Evolutionary conservation across 2,113 vertebrate genomes (phyloP).

Genomic region (Mystacornis crossleyi): DNA sequence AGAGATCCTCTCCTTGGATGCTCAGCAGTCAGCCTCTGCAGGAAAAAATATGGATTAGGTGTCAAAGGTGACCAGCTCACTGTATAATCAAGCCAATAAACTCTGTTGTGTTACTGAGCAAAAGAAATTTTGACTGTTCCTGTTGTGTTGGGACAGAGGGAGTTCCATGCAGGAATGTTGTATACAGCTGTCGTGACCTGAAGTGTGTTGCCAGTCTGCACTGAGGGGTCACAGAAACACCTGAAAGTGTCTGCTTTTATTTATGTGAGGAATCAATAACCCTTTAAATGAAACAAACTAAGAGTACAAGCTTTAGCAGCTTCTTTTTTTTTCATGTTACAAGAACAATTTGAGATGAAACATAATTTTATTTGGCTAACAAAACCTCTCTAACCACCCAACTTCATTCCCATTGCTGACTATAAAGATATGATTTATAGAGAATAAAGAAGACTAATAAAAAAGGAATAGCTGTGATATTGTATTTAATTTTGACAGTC

Average conservation of each 20-base stretch:
- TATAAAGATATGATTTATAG: background rate
- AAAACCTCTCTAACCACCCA: background rate
- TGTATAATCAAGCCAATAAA: background rate
- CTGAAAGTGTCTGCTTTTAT: background rate
- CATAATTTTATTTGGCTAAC: background rate
- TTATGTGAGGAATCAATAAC: background rate
- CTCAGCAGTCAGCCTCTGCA: background rate
- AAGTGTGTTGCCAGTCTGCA: background rate
- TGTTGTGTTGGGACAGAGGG: background rate
- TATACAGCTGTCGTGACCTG: background rate
- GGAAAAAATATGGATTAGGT: background rate
- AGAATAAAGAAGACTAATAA: background rate
- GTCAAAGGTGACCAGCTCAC: background rate
- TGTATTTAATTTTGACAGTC: conserved; percentile 1
- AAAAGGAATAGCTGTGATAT: background rate
- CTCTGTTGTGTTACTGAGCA: background rate
- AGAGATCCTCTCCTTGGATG: background rate
- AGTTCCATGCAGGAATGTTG: background rate
- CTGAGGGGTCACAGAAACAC: background rate
- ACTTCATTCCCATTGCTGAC: background rate
- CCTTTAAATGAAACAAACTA: background rate
- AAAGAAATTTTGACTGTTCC: background rate
- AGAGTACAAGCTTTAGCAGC: background rate
- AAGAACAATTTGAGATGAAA: background rate
- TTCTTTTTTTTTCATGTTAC: background rate